Evolutionary conservation across 2,888 invertebrate genomes (phyloP), one percentile per base, ranked within the genome.

Genomic region (Euplexia lucipara): DNA sequence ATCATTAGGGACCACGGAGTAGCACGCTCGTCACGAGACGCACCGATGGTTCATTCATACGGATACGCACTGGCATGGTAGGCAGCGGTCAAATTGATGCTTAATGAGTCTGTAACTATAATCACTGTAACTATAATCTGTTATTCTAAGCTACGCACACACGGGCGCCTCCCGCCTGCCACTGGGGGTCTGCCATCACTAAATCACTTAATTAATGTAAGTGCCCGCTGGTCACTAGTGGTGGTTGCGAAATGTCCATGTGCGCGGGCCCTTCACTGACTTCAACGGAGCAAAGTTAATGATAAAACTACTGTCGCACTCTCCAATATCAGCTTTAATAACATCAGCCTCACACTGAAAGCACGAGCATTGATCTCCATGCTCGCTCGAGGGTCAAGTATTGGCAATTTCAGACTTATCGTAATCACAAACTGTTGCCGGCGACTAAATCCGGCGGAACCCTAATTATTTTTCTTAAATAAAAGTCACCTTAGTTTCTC

Each of bases 21-120:
- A 18, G 18, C 34, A 47, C 44, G 22, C 30, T 35, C 64, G 5
- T 14, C 45, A 8, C 6, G 39, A 47, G 47, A 39, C 20, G 34
- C 34, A 47, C 70, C 22, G 20, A 59, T 60, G 30, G 34, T 58
- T 41, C 61, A 47, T 47, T 39, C 37, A 45, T 47, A 39, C 18
- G 22, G 26, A 30, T 35, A 35, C 12, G 65, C 65, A 41, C 39
- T 60, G 60, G 59, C 60, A 47, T 59, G 65, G 45, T 34, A 70
- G 60, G 60, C 47, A 26, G 34, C 70, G 45, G 39, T 70, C 59
- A 20, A 45, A 8, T 18, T n/a, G 16, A 37, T 9, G 44, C 30
- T 20, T 44, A 44, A 5, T 20, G 22, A 10, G 37, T 45, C n/a
- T n/a, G n/a, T n/a, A n/a, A n/a, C 22, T 10, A 30, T 47, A 14